Evolutionary conservation across 2,888 invertebrate species (phyloP).

Genomic region (Scaptomyza caliginosa): DNA sequence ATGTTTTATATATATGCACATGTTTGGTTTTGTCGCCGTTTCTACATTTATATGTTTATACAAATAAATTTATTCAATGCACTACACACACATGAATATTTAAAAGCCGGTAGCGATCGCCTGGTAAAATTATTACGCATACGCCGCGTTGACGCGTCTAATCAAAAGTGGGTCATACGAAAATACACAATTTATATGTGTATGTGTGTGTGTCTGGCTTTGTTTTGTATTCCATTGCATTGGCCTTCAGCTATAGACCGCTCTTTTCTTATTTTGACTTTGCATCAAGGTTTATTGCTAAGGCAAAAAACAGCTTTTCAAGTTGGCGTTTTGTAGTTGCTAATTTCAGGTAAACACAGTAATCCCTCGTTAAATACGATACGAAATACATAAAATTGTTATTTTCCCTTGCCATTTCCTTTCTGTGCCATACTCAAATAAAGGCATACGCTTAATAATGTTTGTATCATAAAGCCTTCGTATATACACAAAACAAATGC

Average conservation of each 20-base stretch:
- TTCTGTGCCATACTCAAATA: no score
- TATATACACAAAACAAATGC: slow-evolving; percentile 33
- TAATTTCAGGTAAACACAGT: neutral
- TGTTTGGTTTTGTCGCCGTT: neutral
- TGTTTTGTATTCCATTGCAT: slow-evolving; percentile 5
- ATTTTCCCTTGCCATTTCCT: no score
- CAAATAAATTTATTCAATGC: slow-evolving; percentile 4
- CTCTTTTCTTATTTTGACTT: slow-evolving; percentile 21
- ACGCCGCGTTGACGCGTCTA: slow-evolving; percentile 50
- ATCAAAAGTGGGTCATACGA: slow-evolving; percentile 62
- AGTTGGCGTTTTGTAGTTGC: slow-evolving; percentile 16
- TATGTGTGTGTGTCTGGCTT: slow-evolving; percentile 2
- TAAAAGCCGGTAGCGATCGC: slow-evolving; percentile 69
- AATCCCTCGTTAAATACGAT: neutral
- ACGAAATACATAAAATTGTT: neutral
- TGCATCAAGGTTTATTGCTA: slow-evolving; percentile 38
- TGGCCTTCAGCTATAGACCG: slow-evolving; percentile 33
- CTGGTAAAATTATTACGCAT: slow-evolving; percentile 60
- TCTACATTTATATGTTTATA: neutral
- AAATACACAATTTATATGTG: slow-evolving; percentile 37
- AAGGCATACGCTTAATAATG: neutral
- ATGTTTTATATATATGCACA: neutral
- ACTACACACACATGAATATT: slow-evolving; percentile 36
- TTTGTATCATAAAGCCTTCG: slow-evolving; percentile 22
- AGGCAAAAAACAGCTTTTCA: slow-evolving; percentile 30